A percentile compares a stretch with the other conserved stretches of the same genome.
Conservation (phyloP, 1,140 invertebrate genomes). For the Cylas formicarius region DNA sequence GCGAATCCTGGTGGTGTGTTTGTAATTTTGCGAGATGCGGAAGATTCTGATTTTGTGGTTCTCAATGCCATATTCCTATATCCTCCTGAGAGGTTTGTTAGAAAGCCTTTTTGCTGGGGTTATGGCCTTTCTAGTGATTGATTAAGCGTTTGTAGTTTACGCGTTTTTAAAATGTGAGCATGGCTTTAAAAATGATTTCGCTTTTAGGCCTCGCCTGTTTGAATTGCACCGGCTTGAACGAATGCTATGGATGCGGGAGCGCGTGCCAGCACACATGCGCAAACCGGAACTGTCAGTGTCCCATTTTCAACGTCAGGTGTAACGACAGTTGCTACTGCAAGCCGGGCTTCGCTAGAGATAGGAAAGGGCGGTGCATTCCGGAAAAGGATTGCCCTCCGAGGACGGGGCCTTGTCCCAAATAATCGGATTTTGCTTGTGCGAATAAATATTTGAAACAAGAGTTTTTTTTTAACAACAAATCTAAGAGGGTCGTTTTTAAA, state of each 20-base stretch:
- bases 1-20: no score
- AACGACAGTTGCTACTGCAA: slow-evolving; percentile 46
- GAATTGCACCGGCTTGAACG: slow-evolving; percentile 24
- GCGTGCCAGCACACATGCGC: slow-evolving; percentile 45
- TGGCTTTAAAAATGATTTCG: background rate
- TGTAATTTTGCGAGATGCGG: no score
- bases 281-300: slow-evolving; percentile 42
- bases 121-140: no score
- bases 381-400: slow-evolving; percentile 27
- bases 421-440: no score
- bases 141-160: background rate
- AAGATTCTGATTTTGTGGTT: no score
- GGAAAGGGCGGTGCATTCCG: slow-evolving; percentile 38
- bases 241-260: slow-evolving; percentile 42
- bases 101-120: no score
- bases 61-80: no score
- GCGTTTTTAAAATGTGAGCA: background rate
- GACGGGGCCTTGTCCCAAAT: no score
- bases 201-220: background rate
- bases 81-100: no score
- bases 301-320: slow-evolving; percentile 43
- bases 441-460: no score
- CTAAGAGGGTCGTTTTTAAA: no score
- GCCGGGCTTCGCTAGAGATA: slow-evolving; percentile 39
- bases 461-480: no score